phyloP scores from a whole-genome alignment of 2,888 invertebrate genomes.

The Teleiodes luculella region DNA sequence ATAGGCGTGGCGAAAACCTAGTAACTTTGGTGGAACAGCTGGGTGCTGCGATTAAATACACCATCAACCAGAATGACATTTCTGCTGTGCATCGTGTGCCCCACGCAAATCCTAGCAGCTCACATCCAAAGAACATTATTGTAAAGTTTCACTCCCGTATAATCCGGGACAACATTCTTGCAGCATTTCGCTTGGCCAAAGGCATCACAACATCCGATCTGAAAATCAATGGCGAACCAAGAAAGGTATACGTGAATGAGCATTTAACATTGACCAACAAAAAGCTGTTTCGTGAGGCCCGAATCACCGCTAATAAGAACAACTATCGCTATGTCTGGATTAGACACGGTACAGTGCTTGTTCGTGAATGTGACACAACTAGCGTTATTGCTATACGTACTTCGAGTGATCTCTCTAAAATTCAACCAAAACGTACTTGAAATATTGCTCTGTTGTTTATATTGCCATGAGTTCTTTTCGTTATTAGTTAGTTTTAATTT shows the following conservation, averaged over 20 bases:
- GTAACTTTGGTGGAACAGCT: neutral
- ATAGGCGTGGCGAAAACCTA: slow-evolving; percentile 9
- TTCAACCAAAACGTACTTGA: neutral
- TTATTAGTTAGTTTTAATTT: too few relatives aligned
- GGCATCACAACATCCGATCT: slow-evolving; percentile 8
- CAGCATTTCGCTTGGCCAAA: slow-evolving; percentile 11
- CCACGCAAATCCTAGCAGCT: neutral
- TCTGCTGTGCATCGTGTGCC: slow-evolving; percentile 1
- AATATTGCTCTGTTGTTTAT: too few relatives aligned
- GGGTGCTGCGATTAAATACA: neutral
- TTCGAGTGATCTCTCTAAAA: neutral
- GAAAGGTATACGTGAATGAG: slow-evolving; percentile 15
- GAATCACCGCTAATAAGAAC: slow-evolving; percentile 9
- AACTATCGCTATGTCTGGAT: slow-evolving; percentile 18
- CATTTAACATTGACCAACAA: slow-evolving; percentile 21
- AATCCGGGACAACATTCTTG: slow-evolving; percentile 15
- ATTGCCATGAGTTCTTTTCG: too few relatives aligned
- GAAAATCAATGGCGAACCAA: slow-evolving; percentile 4
- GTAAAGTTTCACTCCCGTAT: neutral
- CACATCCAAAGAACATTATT: too few relatives aligned
- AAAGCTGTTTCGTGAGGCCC: slow-evolving; percentile 16
- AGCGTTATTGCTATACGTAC: slow-evolving; percentile 7
- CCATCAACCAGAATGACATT: neutral
- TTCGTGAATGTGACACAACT: slow-evolving; percentile 10
- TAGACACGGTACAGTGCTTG: slow-evolving; percentile 17